Conservation (phyloP, 2,113 vertebrate genomes). For the Malaclemys terrapin region DNA sequence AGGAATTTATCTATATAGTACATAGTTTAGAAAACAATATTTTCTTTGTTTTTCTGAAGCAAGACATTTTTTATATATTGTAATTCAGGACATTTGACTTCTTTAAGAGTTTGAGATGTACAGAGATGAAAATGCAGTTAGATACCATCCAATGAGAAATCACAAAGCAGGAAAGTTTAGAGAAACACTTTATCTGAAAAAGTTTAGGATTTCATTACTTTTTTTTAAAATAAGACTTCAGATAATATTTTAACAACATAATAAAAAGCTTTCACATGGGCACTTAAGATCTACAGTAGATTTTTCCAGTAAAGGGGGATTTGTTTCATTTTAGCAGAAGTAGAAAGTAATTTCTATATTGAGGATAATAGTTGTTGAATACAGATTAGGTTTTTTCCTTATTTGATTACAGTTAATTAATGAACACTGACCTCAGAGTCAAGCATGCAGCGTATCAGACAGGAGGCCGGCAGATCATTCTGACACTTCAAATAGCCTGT, state of each 20-base stretch:
- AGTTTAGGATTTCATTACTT: not conserved
- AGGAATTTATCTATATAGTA: not conserved
- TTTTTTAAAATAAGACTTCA: not conserved
- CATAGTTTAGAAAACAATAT: not conserved
- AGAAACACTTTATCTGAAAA: not conserved
- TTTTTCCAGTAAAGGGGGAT: not conserved
- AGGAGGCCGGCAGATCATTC: slow-evolving; percentile 39
- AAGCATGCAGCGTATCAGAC: slow-evolving; percentile 59
- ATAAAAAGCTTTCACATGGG: slow-evolving; percentile 20
- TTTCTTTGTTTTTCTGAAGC: not conserved
- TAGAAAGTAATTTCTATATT: slow-evolving; percentile 35
- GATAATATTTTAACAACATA: not conserved
- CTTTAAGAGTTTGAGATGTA: not conserved
- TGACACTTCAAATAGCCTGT: slow-evolving; percentile 70
- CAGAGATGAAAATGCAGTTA: not conserved
- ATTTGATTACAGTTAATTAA: slow-evolving; percentile 78
- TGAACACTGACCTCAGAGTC: slow-evolving; percentile 36
- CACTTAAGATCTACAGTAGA: slow-evolving; percentile 38
- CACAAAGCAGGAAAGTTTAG: not conserved
- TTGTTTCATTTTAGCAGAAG: slow-evolving; percentile 60
- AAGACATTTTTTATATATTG: not conserved
- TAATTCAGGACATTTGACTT: not conserved
- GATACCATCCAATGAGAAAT: not conserved
- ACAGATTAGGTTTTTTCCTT: slow-evolving; percentile 57
- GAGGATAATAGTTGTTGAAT: slow-evolving; percentile 65